phyloP scores from a whole-genome alignment of 2,888 invertebrate species.

The Metallyticus violacea region DNA sequence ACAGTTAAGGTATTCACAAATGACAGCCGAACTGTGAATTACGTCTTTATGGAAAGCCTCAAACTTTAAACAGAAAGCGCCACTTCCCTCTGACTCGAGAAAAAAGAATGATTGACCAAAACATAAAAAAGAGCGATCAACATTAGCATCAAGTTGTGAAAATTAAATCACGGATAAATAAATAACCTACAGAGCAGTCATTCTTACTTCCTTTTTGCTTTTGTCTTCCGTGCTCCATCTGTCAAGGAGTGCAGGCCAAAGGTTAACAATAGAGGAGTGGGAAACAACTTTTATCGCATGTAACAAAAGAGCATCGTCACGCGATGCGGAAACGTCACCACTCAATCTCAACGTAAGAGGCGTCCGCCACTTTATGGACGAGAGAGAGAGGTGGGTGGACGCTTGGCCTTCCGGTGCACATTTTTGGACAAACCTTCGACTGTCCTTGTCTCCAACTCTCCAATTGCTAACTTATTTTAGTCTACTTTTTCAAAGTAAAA shows the following conservation, averaged over 20 bases:
- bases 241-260: not conserved
- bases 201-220: not conserved
- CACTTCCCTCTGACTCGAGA: too few relatives aligned
- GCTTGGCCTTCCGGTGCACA: not conserved
- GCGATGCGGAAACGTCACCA: slow-evolving; percentile 6
- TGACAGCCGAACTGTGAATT: too few relatives aligned
- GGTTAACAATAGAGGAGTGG: not conserved
- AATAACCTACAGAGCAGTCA: not conserved
- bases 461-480: too few relatives aligned
- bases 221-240: not conserved
- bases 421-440: not conserved
- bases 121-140: too few relatives aligned
- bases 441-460: too few relatives aligned
- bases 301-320: not conserved
- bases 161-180: not conserved
- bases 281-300: not conserved
- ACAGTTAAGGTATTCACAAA: too few relatives aligned
- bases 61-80: too few relatives aligned
- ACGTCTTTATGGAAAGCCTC: too few relatives aligned
- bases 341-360: not conserved
- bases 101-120: too few relatives aligned
- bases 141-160: not conserved
- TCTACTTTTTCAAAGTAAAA: too few relatives aligned
- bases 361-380: not conserved
- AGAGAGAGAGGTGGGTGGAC: not conserved